Evolutionary conservation across 2,888 invertebrate species (phyloP).

Genomic region (Apantesis nais): DNA sequence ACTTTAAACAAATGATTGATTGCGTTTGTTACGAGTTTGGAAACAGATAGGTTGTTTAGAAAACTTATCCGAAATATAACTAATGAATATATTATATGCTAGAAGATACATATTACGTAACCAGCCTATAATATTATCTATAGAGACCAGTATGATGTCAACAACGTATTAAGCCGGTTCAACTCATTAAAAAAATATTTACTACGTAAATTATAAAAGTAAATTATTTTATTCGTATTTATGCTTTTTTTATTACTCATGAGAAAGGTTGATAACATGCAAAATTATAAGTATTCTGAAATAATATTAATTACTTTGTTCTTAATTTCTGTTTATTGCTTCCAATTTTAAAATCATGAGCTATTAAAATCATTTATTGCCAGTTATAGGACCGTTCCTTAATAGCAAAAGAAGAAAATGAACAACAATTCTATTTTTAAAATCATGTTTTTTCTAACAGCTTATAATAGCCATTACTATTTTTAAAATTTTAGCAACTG

Average conservation of each 20-base stretch:
- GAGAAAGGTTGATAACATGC: not conserved
- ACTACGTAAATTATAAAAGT: constrained; percentile 7
- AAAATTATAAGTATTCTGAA: too few relatives aligned
- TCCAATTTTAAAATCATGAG: not conserved
- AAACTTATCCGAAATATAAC: constrained; percentile 39
- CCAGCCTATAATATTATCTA: constrained; percentile 18
- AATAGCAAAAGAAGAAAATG: not conserved
- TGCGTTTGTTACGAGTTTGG: constrained; percentile 16
- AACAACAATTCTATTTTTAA: constrained; percentile 1
- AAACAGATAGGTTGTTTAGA: constrained; percentile 33
- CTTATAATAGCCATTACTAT: constrained; percentile 3
- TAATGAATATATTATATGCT: constrained; percentile 40
- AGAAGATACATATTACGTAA: constrained; percentile 19
- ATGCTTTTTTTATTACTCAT: not conserved
- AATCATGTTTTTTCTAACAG: not conserved
- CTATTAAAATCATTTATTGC: not conserved
- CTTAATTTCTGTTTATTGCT: not conserved
- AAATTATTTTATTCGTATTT: not conserved
- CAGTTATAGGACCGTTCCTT: not conserved
- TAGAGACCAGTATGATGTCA: constrained; percentile 26
- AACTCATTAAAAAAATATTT: constrained; percentile 24
- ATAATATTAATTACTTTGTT: not conserved
- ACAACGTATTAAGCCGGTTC: constrained; percentile 21
- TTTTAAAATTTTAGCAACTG: constrained; percentile 11
- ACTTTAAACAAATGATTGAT: constrained; percentile 24